These are phyloP conservation scores for Acanthurus tractus DNA, from an alignment of 2,797 vertebrate genomes.

Conservation along the genomic window DNA sequence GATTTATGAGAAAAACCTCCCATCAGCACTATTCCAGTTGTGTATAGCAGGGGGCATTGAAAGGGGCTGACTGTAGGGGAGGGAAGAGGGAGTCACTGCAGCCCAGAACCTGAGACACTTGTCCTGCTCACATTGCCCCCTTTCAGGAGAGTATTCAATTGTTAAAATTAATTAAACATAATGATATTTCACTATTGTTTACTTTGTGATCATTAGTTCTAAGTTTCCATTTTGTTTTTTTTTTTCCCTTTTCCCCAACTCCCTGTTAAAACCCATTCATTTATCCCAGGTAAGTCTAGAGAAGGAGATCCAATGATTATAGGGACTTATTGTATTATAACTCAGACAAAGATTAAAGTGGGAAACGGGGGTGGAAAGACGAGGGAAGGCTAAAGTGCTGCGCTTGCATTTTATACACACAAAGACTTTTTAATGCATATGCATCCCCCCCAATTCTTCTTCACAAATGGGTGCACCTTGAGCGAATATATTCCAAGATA, in stretches of 20 bases:
- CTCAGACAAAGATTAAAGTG: constrained; percentile 76
- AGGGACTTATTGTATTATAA: constrained; percentile 78
- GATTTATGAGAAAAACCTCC: constrained; percentile 92
- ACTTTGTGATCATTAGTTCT: constrained; percentile 43
- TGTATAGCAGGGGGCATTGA: constrained; percentile 74
- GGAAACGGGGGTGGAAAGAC: constrained; percentile 71
- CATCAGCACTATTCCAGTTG: constrained; percentile 91
- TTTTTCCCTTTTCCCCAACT: constrained; percentile 26
- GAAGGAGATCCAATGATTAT: constrained; percentile 70
- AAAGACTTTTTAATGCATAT: constrained; percentile 82
- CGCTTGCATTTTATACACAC: constrained; percentile 75
- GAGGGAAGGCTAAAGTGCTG: constrained; percentile 79
- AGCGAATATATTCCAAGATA: constrained; percentile 79
- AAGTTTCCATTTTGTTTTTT: constrained; percentile 53
- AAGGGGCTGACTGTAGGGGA: constrained; percentile 73
- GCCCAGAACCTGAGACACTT: constrained; percentile 41
- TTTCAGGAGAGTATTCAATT: constrained; percentile 30
- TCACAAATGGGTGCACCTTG: constrained; percentile 81
- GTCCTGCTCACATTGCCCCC: constrained; percentile 64
- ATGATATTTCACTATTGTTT: constrained; percentile 32
- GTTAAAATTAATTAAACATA: constrained; percentile 32
- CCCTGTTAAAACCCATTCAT: constrained; percentile 48
- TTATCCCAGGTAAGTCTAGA: constrained; percentile 63
- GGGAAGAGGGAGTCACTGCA: constrained; percentile 57
- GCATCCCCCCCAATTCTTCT: constrained; percentile 73